Evolutionary conservation across 2,113 vertebrate genomes (phyloP).

Genomic region (Bostrychus sinensis): DNA sequence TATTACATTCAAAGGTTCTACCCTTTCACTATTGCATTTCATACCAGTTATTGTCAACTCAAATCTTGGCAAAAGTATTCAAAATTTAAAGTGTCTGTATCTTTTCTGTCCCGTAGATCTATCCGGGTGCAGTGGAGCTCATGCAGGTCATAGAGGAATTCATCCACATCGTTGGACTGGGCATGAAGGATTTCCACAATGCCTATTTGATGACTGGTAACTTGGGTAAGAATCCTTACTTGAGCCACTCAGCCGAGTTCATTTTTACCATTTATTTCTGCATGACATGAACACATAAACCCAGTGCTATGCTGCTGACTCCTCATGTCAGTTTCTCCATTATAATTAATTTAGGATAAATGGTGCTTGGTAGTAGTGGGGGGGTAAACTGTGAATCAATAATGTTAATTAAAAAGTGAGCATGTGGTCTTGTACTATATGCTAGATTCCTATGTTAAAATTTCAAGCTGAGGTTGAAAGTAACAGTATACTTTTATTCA

Average conservation of each 20-base stretch:
- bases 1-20: too few species aligned
- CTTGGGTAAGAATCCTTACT: slow-evolving; percentile 88
- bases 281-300: slow-evolving; percentile 47
- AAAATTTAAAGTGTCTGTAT: slow-evolving; percentile 21
- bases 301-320: slow-evolving; percentile 46
- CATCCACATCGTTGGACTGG: slow-evolving; percentile 98
- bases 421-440: slow-evolving; percentile 57
- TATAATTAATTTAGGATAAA: slow-evolving; percentile 76
- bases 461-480: neutral
- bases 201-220: slow-evolving; percentile 99
- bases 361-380: slow-evolving; percentile 36
- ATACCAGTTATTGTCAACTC: neutral
- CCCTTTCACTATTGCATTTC: neutral
- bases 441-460: slow-evolving; percentile 64
- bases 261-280: slow-evolving; percentile 25
- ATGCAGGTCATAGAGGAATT: slow-evolving; percentile 99
- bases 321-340: slow-evolving; percentile 58
- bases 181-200: slow-evolving; percentile 99
- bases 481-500: neutral
- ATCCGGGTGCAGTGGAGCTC: slow-evolving; percentile 95
- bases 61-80: slow-evolving; percentile 9
- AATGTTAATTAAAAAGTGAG: slow-evolving; percentile 75
- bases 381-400: slow-evolving; percentile 68
- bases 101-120: slow-evolving; percentile 83
- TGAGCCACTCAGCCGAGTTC: neutral